These are phyloP conservation scores for Myrmecobius fasciatus DNA, from an alignment of 2,113 vertebrate species.

Conservation along the genomic window DNA sequence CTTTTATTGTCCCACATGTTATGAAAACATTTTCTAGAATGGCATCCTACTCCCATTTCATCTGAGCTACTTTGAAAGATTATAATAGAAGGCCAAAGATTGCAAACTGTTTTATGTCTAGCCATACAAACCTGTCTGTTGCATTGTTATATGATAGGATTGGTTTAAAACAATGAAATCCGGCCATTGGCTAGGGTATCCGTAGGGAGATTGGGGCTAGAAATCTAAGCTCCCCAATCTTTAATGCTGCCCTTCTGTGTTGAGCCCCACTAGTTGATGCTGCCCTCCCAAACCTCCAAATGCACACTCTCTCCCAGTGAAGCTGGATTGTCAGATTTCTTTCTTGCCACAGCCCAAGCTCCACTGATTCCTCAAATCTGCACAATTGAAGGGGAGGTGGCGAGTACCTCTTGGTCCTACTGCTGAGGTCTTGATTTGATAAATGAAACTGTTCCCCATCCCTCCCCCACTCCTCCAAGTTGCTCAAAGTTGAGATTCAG, in stretches of 20 bases:
- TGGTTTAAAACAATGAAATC: slow-evolving; percentile 29
- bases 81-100: slow-evolving; percentile 66
- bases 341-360: slow-evolving; percentile 26
- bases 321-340: slow-evolving; percentile 45
- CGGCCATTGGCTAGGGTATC: slow-evolving; percentile 36
- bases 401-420: slow-evolving; percentile 8
- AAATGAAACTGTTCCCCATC: slow-evolving; percentile 46
- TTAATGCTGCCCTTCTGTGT: slow-evolving; percentile 31
- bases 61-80: slow-evolving; percentile 61
- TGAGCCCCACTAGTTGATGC: slow-evolving; percentile 25
- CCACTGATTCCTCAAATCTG: background rate
- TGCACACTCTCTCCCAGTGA: slow-evolving; percentile 17
- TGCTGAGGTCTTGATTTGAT: slow-evolving; percentile 12
- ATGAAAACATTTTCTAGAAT: slow-evolving; percentile 80
- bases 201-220: background rate
- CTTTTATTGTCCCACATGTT: slow-evolving; percentile 77
- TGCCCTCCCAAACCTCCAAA: slow-evolving; percentile 8
- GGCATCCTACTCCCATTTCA: slow-evolving; percentile 59
- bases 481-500: slow-evolving; percentile 71
- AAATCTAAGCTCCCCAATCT: background rate
- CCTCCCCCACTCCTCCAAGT: slow-evolving; percentile 56
- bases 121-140: slow-evolving; percentile 46
- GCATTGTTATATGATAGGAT: slow-evolving; percentile 18
- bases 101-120: slow-evolving; percentile 68
- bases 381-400: slow-evolving; percentile 13